Conservation (phyloP, 1,140 invertebrate species). For the Neuroterus valhalla region DNA sequence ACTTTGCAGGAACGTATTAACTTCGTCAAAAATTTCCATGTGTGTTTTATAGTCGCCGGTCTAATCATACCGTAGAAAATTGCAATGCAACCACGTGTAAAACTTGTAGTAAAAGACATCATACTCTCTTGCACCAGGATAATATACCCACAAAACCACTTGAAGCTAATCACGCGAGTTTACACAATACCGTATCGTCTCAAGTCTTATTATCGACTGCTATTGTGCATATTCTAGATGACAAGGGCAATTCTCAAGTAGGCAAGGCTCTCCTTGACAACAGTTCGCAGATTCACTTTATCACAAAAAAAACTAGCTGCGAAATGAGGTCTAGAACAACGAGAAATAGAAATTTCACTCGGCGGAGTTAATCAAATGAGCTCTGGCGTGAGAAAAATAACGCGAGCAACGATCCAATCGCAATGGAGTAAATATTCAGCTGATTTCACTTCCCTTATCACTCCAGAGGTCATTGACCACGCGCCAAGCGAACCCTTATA, state of each 20-base stretch:
- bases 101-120: too few relatives aligned
- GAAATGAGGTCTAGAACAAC: too few relatives aligned
- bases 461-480: too few relatives aligned
- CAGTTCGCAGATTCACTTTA: background rate
- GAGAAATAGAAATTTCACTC: too few relatives aligned
- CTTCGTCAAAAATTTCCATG: background rate
- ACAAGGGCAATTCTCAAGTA: background rate
- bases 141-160: background rate
- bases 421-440: too few relatives aligned
- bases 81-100: background rate
- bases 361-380: too few relatives aligned
- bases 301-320: background rate
- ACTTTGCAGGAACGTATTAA: background rate
- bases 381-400: too few relatives aligned
- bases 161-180: too few relatives aligned
- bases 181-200: background rate
- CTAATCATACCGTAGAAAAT: background rate
- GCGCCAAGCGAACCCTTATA: too few relatives aligned
- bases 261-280: background rate
- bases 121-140: background rate
- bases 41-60: background rate
- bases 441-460: too few relatives aligned
- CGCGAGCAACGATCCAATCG: too few relatives aligned
- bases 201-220: background rate
- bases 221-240: background rate